Base-by-base conservation (phyloP, 2,888 invertebrate genomes). In the Troides oblongomaculatus region DNA sequence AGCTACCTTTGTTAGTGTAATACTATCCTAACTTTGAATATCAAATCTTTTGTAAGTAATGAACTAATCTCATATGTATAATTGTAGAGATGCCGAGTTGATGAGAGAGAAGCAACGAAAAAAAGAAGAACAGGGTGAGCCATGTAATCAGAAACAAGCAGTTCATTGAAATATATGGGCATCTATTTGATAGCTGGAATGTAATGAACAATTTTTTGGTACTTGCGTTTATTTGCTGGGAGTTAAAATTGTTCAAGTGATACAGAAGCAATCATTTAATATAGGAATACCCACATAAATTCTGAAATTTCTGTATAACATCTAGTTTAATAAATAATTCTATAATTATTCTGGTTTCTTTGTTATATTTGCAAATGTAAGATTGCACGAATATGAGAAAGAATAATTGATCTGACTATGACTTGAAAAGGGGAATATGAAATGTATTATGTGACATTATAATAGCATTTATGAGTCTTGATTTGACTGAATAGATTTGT, bases 71-170 rank as follows among this genome's bases (percentile, higher is more conserved):
- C 12, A n/a, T 23, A 14, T 30, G 30, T 30, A 30, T 30, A 5
- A 62, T 91, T 92, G 63, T 82, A 97, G 97, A 82, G 97, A 97
- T 93, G 97, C 97, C 30, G 97, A 97, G 82, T 77, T 97, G 81
- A 97, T 97, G 96, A 93, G 97, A 82, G 96, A 97, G 83, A 97
- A 97, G 84, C 97, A 97, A 91, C 93, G 94, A 82, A 96, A 95
- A 88, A 96, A 96, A 80, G 95, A 95, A 81, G 93, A 94, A 79
- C 92, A 93, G 75, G 74, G 79, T 71, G 72, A 76, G 73, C 74
- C 74, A 68, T 74, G 74, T 73, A 79, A 80, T 72, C 82, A 81
- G 75, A 89, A 92, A 76, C 83, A 90, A 86, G 81, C 81, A 74
- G 89, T 89, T 74, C 82, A 89, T 80, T 86, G 86, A 62, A 65